A percentile compares a stretch with the other conserved stretches of the same genome.
phyloP scores from a whole-genome alignment of 2,797 vertebrate genomes.

The Setipinna tenuifilis region DNA sequence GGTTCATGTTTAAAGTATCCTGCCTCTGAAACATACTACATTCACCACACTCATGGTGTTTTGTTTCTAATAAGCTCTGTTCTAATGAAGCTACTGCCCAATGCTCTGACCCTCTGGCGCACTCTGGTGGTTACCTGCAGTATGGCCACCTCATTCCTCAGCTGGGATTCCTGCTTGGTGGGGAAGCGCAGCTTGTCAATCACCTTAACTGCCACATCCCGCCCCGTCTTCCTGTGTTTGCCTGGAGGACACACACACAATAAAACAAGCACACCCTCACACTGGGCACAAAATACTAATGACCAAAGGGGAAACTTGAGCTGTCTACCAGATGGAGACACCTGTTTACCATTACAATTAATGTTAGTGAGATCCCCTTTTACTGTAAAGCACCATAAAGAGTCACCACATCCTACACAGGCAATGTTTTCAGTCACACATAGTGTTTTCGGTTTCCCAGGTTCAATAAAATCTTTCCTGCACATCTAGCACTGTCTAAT shows the following conservation, averaged over 20 bases:
- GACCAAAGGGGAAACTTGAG: not conserved
- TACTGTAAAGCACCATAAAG: too few species aligned
- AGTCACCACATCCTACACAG: conserved; percentile 28
- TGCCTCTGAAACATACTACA: too few species aligned
- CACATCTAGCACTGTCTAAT: not conserved
- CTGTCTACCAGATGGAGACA: not conserved
- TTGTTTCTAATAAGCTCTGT: too few species aligned
- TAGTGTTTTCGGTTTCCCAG: not conserved
- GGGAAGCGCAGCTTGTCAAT: conserved; percentile 93
- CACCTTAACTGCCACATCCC: conserved; percentile 92
- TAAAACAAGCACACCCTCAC: not conserved
- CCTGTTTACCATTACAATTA: too few species aligned
- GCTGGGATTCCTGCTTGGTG: conserved; percentile 90
- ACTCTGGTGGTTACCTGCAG: conserved; percentile 83
- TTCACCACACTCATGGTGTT: not conserved
- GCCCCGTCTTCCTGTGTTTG: conserved; percentile 88
- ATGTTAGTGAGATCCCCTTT: too few species aligned
- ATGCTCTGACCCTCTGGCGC: conserved; percentile 43
- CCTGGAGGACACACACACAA: conserved; percentile 66
- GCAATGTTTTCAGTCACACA: too few species aligned
- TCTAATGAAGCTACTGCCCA: too few species aligned
- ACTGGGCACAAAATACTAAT: not conserved
- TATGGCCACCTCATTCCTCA: conserved; percentile 92
- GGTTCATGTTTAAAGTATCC: not conserved
- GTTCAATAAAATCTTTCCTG: not conserved